These are phyloP conservation scores for Holotrichia oblita DNA, from an alignment of 1,140 invertebrate genomes.

Conservation along the genomic window DNA sequence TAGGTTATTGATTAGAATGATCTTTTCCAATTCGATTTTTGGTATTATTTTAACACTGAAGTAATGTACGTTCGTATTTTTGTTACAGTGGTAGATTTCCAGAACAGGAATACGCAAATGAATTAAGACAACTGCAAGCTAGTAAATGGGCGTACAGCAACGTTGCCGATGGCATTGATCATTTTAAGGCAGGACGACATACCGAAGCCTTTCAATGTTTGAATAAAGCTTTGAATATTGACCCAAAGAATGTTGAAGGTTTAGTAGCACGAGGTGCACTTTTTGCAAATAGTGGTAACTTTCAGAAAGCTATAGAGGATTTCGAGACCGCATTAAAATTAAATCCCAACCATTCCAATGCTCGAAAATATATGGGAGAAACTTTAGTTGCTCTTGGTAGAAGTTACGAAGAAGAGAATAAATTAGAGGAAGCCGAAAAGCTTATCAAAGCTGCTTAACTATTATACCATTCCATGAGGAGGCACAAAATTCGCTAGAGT, in stretches of 20 bases:
- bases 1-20: slow-evolving; percentile 57
- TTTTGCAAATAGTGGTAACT: slow-evolving; percentile 93
- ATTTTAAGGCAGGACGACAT: slow-evolving; percentile 91
- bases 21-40: neutral
- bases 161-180: slow-evolving; percentile 91
- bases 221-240: slow-evolving; percentile 92
- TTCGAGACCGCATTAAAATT: slow-evolving; percentile 90
- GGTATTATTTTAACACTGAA: neutral
- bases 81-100: slow-evolving; percentile 76
- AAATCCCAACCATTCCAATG: slow-evolving; percentile 92
- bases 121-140: slow-evolving; percentile 87
- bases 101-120: slow-evolving; percentile 81
- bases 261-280: slow-evolving; percentile 92
- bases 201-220: slow-evolving; percentile 94
- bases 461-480: slow-evolving; percentile 86
- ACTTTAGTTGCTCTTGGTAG: slow-evolving; percentile 86
- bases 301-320: slow-evolving; percentile 92
- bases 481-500: slow-evolving; percentile 82
- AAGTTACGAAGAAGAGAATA: slow-evolving; percentile 86
- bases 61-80: neutral
- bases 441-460: slow-evolving; percentile 82
- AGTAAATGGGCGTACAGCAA: slow-evolving; percentile 92
- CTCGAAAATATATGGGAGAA: slow-evolving; percentile 92
- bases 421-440: slow-evolving; percentile 86
- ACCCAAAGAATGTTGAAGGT: slow-evolving; percentile 93